phyloP scores from a whole-genome alignment of 2,113 vertebrate species.

The Pachypanchax playfairii region DNA sequence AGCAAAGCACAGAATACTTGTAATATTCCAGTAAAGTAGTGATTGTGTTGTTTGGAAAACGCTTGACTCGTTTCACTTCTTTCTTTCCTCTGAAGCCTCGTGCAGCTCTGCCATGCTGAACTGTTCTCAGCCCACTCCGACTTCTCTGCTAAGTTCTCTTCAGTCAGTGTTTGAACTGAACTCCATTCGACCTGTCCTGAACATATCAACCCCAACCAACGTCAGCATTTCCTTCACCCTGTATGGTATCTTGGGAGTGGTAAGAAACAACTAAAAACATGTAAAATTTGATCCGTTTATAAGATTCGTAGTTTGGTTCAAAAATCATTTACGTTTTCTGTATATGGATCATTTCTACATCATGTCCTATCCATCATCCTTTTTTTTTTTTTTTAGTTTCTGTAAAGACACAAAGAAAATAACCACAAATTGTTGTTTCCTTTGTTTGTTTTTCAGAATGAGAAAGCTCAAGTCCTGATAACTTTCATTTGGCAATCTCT shows the following conservation, averaged over 20 bases:
- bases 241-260: slow-evolving; percentile 72
- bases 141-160: slow-evolving; percentile 54
- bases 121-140: slow-evolving; percentile 40
- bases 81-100: slow-evolving; percentile 2
- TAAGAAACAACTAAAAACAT: slow-evolving; percentile 29
- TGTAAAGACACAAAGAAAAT: too few relatives aligned
- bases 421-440: too few relatives aligned
- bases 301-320: too few relatives aligned
- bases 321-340: too few relatives aligned
- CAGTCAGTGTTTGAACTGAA: slow-evolving; percentile 45
- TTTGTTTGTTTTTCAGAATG: slow-evolving; percentile 49
- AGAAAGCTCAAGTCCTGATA: slow-evolving; percentile 60
- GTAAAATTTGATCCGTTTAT: too few relatives aligned
- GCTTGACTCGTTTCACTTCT: neutral
- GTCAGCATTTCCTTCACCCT: slow-evolving; percentile 38
- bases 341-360: neutral
- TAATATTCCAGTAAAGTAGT: too few relatives aligned
- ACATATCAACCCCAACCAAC: slow-evolving; percentile 26
- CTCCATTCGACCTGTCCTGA: slow-evolving; percentile 51
- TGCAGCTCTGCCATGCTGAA: slow-evolving; percentile 14
- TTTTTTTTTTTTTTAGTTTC: too few relatives aligned
- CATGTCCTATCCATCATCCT: too few relatives aligned
- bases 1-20: too few relatives aligned
- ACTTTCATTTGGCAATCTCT: slow-evolving; percentile 47
- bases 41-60: too few relatives aligned